Evolutionary conservation across 2,888 invertebrate genomes (phyloP).

Genomic region (Caenorhabditis sp.): DNA sequence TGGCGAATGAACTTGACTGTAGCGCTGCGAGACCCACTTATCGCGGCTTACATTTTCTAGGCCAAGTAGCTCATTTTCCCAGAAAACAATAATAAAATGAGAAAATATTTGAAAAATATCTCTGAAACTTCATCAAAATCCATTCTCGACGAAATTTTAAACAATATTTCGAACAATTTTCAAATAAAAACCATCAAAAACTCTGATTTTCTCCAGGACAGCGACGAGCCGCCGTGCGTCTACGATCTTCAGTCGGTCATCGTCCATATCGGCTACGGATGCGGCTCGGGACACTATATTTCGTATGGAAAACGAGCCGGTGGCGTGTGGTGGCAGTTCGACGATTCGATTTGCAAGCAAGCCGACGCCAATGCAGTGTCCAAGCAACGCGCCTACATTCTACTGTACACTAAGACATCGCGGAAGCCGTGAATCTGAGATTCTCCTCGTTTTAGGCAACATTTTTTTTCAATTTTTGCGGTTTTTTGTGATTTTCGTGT

Average conservation of each 20-base stretch:
- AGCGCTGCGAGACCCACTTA: no score
- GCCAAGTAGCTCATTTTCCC: no score
- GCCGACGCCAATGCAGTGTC: conserved; percentile 88
- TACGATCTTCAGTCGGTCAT: conserved; percentile 89
- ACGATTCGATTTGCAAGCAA: conserved; percentile 90
- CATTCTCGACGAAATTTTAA: no score
- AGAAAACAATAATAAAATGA: no score
- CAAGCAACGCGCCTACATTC: conserved; percentile 90
- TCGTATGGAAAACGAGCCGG: conserved; percentile 89
- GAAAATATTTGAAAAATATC: no score
- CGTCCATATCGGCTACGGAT: conserved; percentile 90
- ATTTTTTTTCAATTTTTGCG: background rate
- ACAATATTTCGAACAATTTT: no score
- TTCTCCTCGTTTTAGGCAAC: background rate
- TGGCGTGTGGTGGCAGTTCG: conserved; percentile 91
- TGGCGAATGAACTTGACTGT: no score
- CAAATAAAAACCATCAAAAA: no score
- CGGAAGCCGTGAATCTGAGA: conserved; percentile 11
- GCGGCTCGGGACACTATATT: conserved; percentile 92
- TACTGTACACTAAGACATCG: conserved; percentile 88
- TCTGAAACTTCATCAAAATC: no score
- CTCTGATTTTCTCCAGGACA: conserved; percentile 24
- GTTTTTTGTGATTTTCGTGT: no score
- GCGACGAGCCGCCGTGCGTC: conserved; percentile 43
- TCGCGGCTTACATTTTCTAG: no score